Base-by-base conservation (phyloP, 2,888 invertebrate species). In the Sicus ferrugineus region DNA sequence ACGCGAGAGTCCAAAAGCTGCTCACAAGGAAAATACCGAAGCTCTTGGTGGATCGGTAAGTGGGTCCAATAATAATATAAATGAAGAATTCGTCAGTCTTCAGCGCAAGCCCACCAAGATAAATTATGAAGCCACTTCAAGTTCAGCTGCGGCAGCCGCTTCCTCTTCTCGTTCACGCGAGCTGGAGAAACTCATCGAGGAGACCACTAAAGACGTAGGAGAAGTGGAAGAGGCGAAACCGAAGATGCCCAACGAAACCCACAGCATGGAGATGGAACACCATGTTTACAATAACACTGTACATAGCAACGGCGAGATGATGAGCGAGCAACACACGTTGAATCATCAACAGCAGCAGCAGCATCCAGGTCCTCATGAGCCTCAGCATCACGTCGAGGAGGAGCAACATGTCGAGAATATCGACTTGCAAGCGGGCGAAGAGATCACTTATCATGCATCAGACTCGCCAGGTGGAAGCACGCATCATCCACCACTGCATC, bases 191-290 rank as follows among this genome's bases (percentile, higher is more conserved):
- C 75, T 84, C 0, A 84, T 84, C 14, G 84, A 84, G 66, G 84
- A 84, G 71, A 84, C 84, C 54, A 84, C 84, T 68, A 84, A 84
- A 78, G 84, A 85, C 71, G 82, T 84, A n/a, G 84, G 84, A 9
- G 84, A 84, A 70, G 77, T 82, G 6, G 83, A 84, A 34, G 84
- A 83, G 4, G 73, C 79, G 5, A 84, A 85, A 69, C 78, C 81
- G 58, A 83, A 84, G 70, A 74, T 83, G 42, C 26, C 42, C 23
- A 46, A 63, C 26, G 19, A 28, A n/a, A 80, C 80, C 52, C 73
- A 81, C 0, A 75, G 61, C 30, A 71, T 78, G 7, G 75, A 81
- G 0, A 73, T 81, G 66, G 80, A 80, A 3, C 76, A 77, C 30
- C 77, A 77, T 58, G 58, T 26, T 9, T 66, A 66, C 19, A 66